A percentile compares a stretch with the other conserved stretches of the same genome.
Conservation (phyloP, 2,888 invertebrate species). For the Campoplex capitator region DNA sequence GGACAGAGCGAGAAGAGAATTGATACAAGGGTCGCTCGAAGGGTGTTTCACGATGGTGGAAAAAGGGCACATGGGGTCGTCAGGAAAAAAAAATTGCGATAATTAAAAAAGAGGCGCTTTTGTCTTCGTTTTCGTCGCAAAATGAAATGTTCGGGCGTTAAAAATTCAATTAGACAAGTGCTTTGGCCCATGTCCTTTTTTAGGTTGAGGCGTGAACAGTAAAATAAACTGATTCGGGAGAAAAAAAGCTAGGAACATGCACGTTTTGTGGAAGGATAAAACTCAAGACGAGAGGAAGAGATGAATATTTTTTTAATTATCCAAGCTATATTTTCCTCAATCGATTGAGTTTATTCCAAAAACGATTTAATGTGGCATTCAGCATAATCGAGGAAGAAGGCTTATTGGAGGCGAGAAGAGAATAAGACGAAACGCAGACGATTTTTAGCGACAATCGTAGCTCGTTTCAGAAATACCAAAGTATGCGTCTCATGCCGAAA, state of each 20-base stretch:
- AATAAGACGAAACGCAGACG: background rate
- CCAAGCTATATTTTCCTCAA: background rate
- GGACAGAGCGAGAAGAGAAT: slow-evolving; percentile 16
- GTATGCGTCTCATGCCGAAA: slow-evolving; percentile 16
- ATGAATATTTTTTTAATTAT: slow-evolving; percentile 11
- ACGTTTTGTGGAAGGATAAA: slow-evolving; percentile 10
- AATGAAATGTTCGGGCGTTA: slow-evolving; percentile 73
- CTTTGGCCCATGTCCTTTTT: slow-evolving; percentile 12
- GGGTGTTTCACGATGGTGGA: slow-evolving; percentile 35
- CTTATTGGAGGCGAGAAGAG: background rate
- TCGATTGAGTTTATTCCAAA: too few relatives aligned
- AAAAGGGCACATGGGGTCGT: slow-evolving; percentile 41
- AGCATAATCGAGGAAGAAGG: background rate
- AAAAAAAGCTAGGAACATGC: background rate
- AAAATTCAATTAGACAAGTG: slow-evolving; percentile 75
- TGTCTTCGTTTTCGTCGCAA: slow-evolving; percentile 72
- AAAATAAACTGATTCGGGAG: background rate
- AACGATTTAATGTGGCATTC: background rate
- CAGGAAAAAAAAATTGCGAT: slow-evolving; percentile 68
- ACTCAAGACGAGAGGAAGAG: background rate
- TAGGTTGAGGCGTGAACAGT: background rate
- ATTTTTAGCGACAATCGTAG: background rate
- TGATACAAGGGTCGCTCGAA: slow-evolving; percentile 42
- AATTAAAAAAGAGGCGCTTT: slow-evolving; percentile 75
- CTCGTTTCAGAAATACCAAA: slow-evolving; percentile 24